phyloP scores from a whole-genome alignment of 1,140 invertebrate genomes.

The Hycleus cichorii region DNA sequence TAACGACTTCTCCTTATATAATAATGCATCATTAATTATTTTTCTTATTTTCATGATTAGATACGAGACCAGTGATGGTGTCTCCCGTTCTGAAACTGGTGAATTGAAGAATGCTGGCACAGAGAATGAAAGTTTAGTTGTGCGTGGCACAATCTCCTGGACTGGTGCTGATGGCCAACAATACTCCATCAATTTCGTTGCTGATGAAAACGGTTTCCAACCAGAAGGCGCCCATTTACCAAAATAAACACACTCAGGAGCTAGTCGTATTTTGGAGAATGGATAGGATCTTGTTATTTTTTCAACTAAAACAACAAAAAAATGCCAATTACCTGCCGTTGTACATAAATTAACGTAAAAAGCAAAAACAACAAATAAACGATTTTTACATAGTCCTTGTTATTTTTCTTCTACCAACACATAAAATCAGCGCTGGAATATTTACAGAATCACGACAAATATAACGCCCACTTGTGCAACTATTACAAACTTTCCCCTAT shows the following conservation, averaged over 20 bases:
- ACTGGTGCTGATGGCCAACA: slow-evolving; percentile 58
- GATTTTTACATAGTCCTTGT: too few relatives aligned
- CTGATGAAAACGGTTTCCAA: slow-evolving; percentile 41
- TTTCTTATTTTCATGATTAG: neutral
- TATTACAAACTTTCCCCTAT: too few relatives aligned
- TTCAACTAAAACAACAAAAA: too few relatives aligned
- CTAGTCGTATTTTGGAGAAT: slow-evolving; percentile 4
- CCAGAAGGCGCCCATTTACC: slow-evolving; percentile 30
- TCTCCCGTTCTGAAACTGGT: slow-evolving; percentile 47
- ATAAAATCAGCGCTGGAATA: too few relatives aligned
- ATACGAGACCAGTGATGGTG: slow-evolving; percentile 53
- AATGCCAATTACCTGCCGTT: too few relatives aligned
- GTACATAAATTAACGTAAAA: too few relatives aligned
- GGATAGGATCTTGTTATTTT: neutral
- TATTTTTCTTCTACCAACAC: too few relatives aligned
- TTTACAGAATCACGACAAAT: too few relatives aligned
- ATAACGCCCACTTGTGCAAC: too few relatives aligned
- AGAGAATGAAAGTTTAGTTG: slow-evolving; percentile 52
- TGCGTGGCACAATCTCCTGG: slow-evolving; percentile 62
- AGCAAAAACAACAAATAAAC: too few relatives aligned
- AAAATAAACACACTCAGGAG: slow-evolving; percentile 11
- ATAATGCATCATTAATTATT: neutral
- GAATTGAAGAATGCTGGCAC: slow-evolving; percentile 48
- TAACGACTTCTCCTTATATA: neutral
- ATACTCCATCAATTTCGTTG: slow-evolving; percentile 42